Evolutionary conservation across 2,113 vertebrate species (phyloP).

Genomic region (Anas platyrhynchos): DNA sequence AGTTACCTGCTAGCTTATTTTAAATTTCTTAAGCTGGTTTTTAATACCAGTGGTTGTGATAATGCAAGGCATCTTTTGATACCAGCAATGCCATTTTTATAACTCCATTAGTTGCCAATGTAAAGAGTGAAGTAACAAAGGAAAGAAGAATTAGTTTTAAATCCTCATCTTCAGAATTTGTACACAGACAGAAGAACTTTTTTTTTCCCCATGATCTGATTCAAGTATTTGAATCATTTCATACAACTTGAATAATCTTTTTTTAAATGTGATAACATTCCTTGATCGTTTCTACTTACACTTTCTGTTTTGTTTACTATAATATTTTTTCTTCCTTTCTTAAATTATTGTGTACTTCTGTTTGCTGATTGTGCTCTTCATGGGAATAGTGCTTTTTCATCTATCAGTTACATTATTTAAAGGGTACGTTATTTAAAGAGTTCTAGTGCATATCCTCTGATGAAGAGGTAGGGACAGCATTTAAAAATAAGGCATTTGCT

Average conservation of each 20-base stretch:
- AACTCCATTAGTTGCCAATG: neutral
- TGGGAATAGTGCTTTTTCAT: neutral
- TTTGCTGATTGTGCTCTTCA: neutral
- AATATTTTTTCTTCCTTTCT: neutral
- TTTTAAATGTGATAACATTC: neutral
- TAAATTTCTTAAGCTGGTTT: too few relatives aligned
- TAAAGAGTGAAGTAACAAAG: neutral
- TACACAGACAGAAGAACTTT: neutral
- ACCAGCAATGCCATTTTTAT: neutral
- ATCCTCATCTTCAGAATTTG: neutral
- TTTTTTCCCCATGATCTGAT: neutral
- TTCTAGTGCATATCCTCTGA: neutral
- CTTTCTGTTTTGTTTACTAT: neutral
- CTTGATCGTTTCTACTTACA: neutral
- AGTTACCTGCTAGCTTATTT: neutral
- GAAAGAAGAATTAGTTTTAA: neutral
- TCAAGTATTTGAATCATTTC: neutral
- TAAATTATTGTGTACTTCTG: neutral
- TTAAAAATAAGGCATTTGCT: neutral
- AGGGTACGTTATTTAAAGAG: neutral
- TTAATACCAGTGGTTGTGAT: neutral
- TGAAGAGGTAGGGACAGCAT: neutral
- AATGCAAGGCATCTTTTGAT: neutral
- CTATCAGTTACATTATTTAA: neutral
- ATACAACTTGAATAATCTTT: neutral